A percentile compares a stretch with the other conserved stretches of the same genome.
These are phyloP conservation scores for Phrynosoma blainvillii DNA, from an alignment of 2,113 vertebrate species.

Conservation along the genomic window DNA sequence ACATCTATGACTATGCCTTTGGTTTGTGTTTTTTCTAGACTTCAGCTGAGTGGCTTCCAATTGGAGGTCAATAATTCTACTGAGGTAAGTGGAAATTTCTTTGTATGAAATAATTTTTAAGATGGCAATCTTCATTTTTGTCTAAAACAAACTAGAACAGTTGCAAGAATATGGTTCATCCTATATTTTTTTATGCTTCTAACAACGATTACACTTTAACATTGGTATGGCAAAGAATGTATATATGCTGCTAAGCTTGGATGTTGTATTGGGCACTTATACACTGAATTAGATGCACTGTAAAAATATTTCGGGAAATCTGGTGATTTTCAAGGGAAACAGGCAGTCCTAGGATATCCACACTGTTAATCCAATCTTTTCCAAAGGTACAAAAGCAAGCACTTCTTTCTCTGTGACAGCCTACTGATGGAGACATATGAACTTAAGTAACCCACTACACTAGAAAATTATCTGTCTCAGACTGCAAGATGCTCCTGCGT, in stretches of 20 bases:
- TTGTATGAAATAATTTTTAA: background rate
- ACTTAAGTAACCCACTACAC: conserved; percentile 50
- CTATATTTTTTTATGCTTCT: background rate
- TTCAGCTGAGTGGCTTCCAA: no score
- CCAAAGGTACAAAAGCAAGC: conserved; percentile 20
- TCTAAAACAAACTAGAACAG: background rate
- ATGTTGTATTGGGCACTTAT: background rate
- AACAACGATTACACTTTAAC: background rate
- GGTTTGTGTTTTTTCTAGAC: no score
- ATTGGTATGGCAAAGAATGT: background rate
- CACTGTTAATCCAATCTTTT: conserved; percentile 24
- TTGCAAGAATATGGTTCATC: background rate
- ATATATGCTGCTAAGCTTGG: background rate
- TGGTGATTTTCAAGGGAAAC: background rate
- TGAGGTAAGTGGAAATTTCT: background rate
- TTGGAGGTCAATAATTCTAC: no score
- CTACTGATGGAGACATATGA: conserved; percentile 32
- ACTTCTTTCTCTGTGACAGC: conserved; percentile 51
- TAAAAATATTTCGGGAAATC: background rate
- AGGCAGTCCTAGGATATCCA: background rate
- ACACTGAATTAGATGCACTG: background rate
- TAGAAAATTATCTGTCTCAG: conserved; percentile 26
- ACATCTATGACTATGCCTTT: no score
- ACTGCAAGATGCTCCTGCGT: conserved; percentile 29
- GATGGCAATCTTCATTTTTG: background rate